Evolutionary conservation across 2,888 invertebrate genomes (phyloP).

Genomic region (Anthoptus insignis): DNA sequence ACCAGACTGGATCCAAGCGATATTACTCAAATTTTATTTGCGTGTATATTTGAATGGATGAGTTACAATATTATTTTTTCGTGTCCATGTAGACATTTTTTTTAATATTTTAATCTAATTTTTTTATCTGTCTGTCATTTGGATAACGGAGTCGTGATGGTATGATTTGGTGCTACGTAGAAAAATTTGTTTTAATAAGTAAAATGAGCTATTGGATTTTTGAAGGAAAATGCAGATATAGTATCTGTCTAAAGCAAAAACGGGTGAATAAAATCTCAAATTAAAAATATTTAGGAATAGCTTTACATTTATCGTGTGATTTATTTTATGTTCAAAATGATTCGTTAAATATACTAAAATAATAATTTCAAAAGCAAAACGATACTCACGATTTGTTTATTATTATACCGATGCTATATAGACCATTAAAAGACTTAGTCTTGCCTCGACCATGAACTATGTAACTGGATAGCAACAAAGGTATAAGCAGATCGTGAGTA

Average conservation of each 20-base stretch:
- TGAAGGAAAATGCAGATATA: background rate
- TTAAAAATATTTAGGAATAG: background rate
- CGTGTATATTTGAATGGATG: no score
- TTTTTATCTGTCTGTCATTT: no score
- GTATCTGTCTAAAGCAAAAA: background rate
- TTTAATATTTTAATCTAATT: no score
- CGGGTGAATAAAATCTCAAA: slow-evolving; percentile 5
- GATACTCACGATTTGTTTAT: background rate
- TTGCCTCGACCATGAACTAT: no score
- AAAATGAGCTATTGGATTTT: background rate
- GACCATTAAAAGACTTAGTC: no score
- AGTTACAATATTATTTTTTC: no score
- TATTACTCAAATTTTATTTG: no score
- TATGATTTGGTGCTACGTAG: slow-evolving; percentile 2
- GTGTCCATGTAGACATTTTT: no score
- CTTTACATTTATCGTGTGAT: background rate
- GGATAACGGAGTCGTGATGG: background rate
- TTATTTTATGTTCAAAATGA: background rate
- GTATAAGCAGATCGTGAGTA: no score
- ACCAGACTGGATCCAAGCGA: no score
- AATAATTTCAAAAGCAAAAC: background rate
- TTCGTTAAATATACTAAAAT: background rate
- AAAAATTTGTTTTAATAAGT: background rate
- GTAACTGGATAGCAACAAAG: no score
- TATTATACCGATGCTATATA: no score